Base-by-base conservation (phyloP, 2,797 vertebrate species). In the Pseudochromis fuscus region DNA sequence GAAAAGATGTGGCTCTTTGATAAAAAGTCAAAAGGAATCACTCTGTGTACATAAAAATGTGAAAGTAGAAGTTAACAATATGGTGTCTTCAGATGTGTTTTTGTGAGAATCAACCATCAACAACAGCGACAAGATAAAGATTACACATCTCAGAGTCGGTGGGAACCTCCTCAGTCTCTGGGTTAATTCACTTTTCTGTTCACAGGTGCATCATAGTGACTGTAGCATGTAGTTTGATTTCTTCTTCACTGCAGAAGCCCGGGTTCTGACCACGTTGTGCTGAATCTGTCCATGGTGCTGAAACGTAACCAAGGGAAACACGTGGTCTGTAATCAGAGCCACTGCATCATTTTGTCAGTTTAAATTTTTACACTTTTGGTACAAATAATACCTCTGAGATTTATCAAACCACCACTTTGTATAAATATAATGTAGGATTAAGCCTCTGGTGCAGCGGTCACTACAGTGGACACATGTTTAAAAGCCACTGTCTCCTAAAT, bases 201-300 rank as follows among this genome's bases (percentile, higher is more conserved):
- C n/a, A n/a, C n/a, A n/a, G n/a, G n/a, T n/a, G n/a, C n/a, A n/a
- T n/a, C n/a, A n/a, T n/a, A n/a, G n/a, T n/a, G n/a, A n/a, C n/a
- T n/a, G n/a, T n/a, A n/a, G n/a, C n/a, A n/a, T n/a, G n/a, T n/a
- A n/a, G n/a, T n/a, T n/a, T n/a, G 3, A 8, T 33, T 33, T 33
- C 31, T 33, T 33, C 31, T 33, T 33, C 31, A 2, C 31, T 33
- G 7, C 42, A 38, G 37, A 38, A 5, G 37, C 37, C 16, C 6
- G 16, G 13, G 16, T 18, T 38, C 37, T 18, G 4, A 1, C 16
- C 13, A 38, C 12, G 13, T 38, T 38, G 12, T 37, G 28, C 45
- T 69, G 83, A 55, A 86, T 59, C 83, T 91, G 80, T 91, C 87
- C 87, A 58, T 88, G 85, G 89, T 90, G 81, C 88, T 90, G 88